These are phyloP conservation scores for Diadophis punctatus DNA, from an alignment of 2,113 vertebrate genomes.

Conservation along the genomic window DNA sequence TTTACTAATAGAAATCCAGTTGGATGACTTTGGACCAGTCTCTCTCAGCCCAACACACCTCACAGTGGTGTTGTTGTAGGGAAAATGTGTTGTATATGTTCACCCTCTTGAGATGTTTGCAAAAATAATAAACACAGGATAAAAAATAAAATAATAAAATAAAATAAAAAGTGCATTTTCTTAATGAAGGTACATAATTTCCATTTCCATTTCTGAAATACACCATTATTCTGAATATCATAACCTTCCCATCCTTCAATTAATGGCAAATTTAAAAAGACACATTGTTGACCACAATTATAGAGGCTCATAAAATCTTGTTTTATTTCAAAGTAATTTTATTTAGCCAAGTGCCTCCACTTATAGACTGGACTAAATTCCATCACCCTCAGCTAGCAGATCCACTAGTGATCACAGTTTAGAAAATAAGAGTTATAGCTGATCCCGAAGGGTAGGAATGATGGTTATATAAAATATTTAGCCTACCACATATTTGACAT, in stretches of 20 bases:
- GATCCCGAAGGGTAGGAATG: background rate
- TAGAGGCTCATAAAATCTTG: background rate
- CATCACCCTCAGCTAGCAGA: background rate
- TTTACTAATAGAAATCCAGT: constrained; percentile 1
- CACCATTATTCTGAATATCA: background rate
- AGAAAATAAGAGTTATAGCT: background rate
- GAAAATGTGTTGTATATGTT: background rate
- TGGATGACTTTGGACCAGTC: background rate
- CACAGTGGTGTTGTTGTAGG: background rate
- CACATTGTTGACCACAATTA: background rate
- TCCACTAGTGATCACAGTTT: no score
- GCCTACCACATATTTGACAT: background rate
- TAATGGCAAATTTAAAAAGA: background rate
- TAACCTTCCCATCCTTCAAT: background rate
- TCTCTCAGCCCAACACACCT: background rate
- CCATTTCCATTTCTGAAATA: background rate
- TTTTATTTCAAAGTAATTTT: background rate
- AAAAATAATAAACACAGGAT: background rate
- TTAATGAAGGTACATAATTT: constrained; percentile 9
- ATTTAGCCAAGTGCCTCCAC: no score
- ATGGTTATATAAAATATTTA: background rate
- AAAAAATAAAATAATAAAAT: no score
- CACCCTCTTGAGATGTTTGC: background rate
- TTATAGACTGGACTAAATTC: background rate
- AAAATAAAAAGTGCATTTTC: background rate